Conservation (phyloP, 1,140 invertebrate species). For the Magallana ariakensis region DNA sequence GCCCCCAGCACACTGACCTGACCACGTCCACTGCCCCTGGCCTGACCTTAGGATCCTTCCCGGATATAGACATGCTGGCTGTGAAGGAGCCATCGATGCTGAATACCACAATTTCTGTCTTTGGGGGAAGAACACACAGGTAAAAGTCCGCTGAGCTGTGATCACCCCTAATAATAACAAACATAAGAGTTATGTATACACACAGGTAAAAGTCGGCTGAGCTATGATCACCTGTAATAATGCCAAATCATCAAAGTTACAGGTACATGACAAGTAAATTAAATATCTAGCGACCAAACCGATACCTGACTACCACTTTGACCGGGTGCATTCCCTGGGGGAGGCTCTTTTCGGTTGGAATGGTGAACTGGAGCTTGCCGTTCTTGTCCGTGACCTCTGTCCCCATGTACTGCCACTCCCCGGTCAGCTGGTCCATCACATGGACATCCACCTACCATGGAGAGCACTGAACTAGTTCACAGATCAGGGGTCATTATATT, state of each 20-base stretch:
- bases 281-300: too few relatives aligned
- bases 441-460: constrained; percentile 94
- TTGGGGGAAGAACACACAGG: constrained; percentile 95
- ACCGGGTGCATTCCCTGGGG: constrained; percentile 97
- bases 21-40: constrained; percentile 99
- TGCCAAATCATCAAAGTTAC: too few relatives aligned
- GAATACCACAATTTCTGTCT: constrained; percentile 98
- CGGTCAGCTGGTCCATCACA: constrained; percentile 95
- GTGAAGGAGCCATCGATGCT: constrained; percentile 99
- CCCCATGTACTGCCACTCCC: constrained; percentile 94
- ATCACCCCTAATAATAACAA: constrained; percentile 85
- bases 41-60: constrained; percentile 94
- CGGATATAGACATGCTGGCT: constrained; percentile 98
- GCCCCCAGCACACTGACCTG: constrained; percentile 81
- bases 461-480: background rate
- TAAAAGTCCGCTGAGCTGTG: constrained; percentile 97
- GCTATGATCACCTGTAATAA: constrained; percentile 92
- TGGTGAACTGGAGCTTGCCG: constrained; percentile 92
- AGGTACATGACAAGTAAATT: too few relatives aligned
- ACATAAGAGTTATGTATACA: background rate
- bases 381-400: constrained; percentile 97
- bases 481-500: background rate
- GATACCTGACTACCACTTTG: constrained; percentile 91
- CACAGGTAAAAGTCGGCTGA: constrained; percentile 85
- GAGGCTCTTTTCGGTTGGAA: constrained; percentile 91